Base-by-base conservation (phyloP, 2,888 invertebrate genomes). In the Ochlodes sylvanus region DNA sequence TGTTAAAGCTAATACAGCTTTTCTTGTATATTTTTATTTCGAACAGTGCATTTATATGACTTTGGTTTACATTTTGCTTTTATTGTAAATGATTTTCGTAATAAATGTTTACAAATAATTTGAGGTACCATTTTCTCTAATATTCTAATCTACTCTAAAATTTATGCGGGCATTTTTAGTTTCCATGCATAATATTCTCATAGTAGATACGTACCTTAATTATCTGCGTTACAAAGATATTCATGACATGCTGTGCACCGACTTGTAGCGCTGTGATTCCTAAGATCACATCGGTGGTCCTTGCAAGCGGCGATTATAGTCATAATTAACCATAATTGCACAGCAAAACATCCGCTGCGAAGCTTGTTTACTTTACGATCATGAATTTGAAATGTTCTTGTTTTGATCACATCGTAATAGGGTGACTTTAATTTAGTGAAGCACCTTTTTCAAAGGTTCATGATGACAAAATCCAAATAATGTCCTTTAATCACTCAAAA, bases 241-340 rank as follows among this genome's bases (percentile, higher is more conserved):
- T 55, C 54, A 42, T 55, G 19, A 55, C 61, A 67, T 67, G 60
- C 66, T 44, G 66, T 67, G 34, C 44, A 60, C 32, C 54, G 55
- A 42, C 44, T 32, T n/a, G 60, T 10, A 34, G 66, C 60, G 52
- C 17, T 21, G 19, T 67, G 41, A 52, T 55, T 55, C 66, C 32
- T 19, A 54, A 61, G 60, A 67, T 54, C 66, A 55, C 66, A 67
- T 55, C 17, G 66, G 60, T 67, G 66, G 66, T 60, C 66, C 60
- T 54, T 60, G 65, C n/a, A n/a, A n/a, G n/a, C 50, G 42, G 42
- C 44, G 54, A 57, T 65, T 57, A 65, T 58, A 58, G 52, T 57
- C 65, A 58, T 65, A 65, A 65, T 65, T 65, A 58, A 65, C 58
- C 7, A 60, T 66, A 66, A 66, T 58, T 60, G 58, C 14, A 42